Base-by-base conservation (phyloP, 2,888 invertebrate genomes). In the Lasius platythorax region DNA sequence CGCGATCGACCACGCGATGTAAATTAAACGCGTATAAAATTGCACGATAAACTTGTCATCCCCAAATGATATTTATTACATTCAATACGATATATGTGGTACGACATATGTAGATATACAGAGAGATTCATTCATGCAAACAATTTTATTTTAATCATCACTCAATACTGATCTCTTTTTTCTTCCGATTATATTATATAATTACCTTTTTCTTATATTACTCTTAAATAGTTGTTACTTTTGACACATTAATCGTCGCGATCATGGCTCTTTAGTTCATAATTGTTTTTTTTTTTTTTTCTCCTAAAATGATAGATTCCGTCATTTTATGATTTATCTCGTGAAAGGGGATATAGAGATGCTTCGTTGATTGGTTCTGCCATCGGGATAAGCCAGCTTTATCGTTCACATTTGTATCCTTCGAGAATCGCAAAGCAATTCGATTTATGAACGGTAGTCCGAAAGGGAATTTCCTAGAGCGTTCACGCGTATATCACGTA, bases 391-490 rank as follows among this genome's bases (percentile, higher is more conserved):
- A 64, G 64, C 64, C 64, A 64, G 64, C 64, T 64, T 64, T 64
- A 64, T 64, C 64, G 33, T n/a, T 64, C 64, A n/a, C 64, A 64
- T 75, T 23, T 53, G 30, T 43, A 50, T 43, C 64, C 33, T 30
- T 67, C 72, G 28, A 70, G 33, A 50, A 43, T 28, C 43, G 53
- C 11, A 33, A 56, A 18, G 58, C 56, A 11, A 40, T 64, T 64
- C 70, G 75, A 82, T 85, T 66, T 75, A 58, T 79, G 11, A 53
- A 53, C 53, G 53, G 46, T 53, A 76, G 70, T 58, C 43, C n/a
- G 64, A 75, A 68, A 58, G 70, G 37, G 50, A 66, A 82, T 83
- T 75, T 82, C 58, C 85, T 72, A 78, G 79, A 78, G 68, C 82
- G 74, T 70, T 53, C 73, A n/a, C 53, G 63, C 61, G 83, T 82